Evolutionary conservation across 2,113 vertebrate genomes (phyloP).

Genomic region (Hydrochoerus hydrochaeris): DNA sequence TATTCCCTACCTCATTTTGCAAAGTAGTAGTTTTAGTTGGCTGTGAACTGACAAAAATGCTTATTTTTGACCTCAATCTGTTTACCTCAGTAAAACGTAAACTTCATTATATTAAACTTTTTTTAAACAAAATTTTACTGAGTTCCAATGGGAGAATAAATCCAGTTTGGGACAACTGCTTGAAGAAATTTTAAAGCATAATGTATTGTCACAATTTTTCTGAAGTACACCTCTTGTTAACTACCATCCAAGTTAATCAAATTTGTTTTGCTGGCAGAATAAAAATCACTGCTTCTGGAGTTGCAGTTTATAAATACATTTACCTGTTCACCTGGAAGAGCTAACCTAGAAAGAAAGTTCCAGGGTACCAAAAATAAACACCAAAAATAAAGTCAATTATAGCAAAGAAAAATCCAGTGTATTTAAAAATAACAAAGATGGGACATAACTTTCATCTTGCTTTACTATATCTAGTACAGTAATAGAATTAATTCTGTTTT

Average conservation of each 20-base stretch:
- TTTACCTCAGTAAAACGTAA: conserved; percentile 63
- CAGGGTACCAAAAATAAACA: background rate
- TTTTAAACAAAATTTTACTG: conserved; percentile 37
- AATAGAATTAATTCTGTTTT: background rate
- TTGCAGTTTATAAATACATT: conserved; percentile 57
- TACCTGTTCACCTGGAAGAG: conserved; percentile 60
- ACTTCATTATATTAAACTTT: conserved; percentile 30
- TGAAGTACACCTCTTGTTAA: conserved; percentile 64
- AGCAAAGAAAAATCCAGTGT: background rate
- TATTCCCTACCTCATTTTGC: conserved; percentile 45
- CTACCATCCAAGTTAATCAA: conserved; percentile 48
- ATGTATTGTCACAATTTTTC: conserved; percentile 25
- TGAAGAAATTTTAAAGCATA: conserved; percentile 61
- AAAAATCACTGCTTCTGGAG: conserved; percentile 60
- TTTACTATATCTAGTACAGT: background rate
- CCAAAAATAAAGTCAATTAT: background rate
- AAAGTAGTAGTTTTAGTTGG: background rate
- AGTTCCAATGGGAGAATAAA: conserved; percentile 57
- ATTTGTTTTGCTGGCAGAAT: conserved; percentile 57
- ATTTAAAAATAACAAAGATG: background rate
- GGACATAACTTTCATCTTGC: background rate
- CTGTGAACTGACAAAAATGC: conserved; percentile 26
- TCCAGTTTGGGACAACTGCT: conserved; percentile 63
- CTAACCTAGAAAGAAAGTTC: conserved; percentile 47
- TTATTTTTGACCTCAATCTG: conserved; percentile 62